Conservation (phyloP, 2,888 invertebrate genomes). For the Phyllotreta cruciferae region DNA sequence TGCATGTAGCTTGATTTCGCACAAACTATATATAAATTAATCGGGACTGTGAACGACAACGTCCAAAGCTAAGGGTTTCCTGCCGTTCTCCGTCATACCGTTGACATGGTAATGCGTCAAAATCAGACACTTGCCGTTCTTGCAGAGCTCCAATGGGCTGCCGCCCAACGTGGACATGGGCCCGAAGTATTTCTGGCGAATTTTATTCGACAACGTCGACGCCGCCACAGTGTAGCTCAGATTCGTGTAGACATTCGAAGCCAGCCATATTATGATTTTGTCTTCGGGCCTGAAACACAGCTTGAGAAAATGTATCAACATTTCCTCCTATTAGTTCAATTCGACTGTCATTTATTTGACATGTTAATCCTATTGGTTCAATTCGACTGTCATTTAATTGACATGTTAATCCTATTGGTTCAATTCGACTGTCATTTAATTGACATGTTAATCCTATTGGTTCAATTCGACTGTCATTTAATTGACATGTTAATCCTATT, state of each 20-base stretch:
- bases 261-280: conserved; percentile 54
- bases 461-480: no score
- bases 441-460: no score
- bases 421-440: no score
- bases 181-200: conserved; percentile 55
- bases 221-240: conserved; percentile 54
- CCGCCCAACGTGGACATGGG: conserved; percentile 51
- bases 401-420: no score
- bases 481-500: no score
- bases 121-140: conserved; percentile 52
- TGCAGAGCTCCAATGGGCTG: conserved; percentile 47
- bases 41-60: conserved; percentile 51
- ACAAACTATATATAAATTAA: conserved; percentile 20
- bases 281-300: conserved; percentile 39
- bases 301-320: conserved; percentile 30
- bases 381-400: no score
- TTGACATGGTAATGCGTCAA: conserved; percentile 50
- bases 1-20: no score
- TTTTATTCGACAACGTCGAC: conserved; percentile 51
- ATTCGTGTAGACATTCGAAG: conserved; percentile 52
- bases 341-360: no score
- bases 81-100: conserved; percentile 51
- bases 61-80: conserved; percentile 51
- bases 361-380: no score
- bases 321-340: no score